phyloP scores from a whole-genome alignment of 2,113 vertebrate genomes.

The Cochlearius cochlearius region DNA sequence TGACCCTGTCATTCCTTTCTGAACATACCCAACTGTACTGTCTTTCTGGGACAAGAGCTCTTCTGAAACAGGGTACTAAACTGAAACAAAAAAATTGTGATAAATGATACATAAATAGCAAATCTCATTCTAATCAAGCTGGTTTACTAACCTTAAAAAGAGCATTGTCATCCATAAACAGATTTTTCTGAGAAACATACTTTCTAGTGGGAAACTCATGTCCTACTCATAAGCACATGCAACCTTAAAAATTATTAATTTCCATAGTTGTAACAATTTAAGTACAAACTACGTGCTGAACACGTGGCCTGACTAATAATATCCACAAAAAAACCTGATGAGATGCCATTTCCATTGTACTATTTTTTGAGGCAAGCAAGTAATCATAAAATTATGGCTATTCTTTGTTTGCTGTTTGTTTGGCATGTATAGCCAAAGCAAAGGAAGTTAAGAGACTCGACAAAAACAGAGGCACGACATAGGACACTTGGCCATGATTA shows the following conservation, averaged over 20 bases:
- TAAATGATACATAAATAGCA: not conserved
- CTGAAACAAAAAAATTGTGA: not conserved
- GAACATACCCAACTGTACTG: not conserved
- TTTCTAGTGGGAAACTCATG: not conserved
- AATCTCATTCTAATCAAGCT: not conserved
- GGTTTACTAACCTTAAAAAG: not conserved
- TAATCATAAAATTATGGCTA: not conserved
- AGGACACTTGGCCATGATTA: not conserved
- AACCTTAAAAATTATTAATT: not conserved
- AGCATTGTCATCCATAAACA: not conserved
- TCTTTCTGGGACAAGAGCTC: not conserved
- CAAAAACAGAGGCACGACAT: not conserved
- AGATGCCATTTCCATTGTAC: not conserved
- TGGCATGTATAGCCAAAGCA: not conserved
- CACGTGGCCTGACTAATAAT: not conserved
- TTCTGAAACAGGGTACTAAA: not conserved
- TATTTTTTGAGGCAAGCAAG: not conserved
- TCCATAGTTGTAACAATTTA: not conserved
- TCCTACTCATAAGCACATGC: not conserved
- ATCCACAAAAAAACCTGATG: not conserved
- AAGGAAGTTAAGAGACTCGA: not conserved
- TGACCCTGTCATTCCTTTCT: not conserved
- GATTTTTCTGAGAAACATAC: not conserved
- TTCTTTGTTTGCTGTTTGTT: not conserved
- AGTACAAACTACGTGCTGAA: not conserved